These are phyloP conservation scores for Pontoporia blainvillei DNA, from an alignment of 2,113 vertebrate species.

Conservation along the genomic window DNA sequence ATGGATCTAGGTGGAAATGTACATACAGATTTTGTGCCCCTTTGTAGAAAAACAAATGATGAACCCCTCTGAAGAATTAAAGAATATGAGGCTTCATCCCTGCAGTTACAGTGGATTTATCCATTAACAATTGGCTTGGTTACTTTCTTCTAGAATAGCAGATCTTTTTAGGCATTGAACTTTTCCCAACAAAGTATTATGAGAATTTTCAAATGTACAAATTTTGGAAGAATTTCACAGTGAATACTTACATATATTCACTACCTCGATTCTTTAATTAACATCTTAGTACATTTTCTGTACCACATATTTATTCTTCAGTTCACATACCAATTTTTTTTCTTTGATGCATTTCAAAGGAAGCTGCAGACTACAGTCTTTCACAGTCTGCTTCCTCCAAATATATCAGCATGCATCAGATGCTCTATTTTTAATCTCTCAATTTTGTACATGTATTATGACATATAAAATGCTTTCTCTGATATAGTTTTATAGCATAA, in stretches of 20 bases:
- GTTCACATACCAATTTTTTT: background rate
- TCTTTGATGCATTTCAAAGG: background rate
- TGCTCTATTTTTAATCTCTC: background rate
- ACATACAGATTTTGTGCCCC: background rate
- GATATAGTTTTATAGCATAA: background rate
- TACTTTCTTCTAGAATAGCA: background rate
- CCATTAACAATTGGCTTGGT: background rate
- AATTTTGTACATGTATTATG: background rate
- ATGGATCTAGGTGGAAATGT: background rate
- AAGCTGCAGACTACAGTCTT: background rate
- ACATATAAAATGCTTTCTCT: background rate
- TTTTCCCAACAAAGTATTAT: background rate
- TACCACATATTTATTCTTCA: background rate
- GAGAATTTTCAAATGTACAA: background rate
- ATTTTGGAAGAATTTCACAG: background rate
- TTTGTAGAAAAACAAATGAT: background rate
- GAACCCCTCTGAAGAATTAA: background rate
- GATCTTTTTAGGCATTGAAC: background rate
- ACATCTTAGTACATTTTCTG: background rate
- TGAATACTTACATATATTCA: background rate
- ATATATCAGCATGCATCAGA: background rate
- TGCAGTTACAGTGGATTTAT: background rate
- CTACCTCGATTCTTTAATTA: background rate
- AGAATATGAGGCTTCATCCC: background rate
- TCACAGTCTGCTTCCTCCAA: background rate